Base-by-base conservation (phyloP, 2,888 invertebrate genomes). In the Hybos culiciformis region DNA sequence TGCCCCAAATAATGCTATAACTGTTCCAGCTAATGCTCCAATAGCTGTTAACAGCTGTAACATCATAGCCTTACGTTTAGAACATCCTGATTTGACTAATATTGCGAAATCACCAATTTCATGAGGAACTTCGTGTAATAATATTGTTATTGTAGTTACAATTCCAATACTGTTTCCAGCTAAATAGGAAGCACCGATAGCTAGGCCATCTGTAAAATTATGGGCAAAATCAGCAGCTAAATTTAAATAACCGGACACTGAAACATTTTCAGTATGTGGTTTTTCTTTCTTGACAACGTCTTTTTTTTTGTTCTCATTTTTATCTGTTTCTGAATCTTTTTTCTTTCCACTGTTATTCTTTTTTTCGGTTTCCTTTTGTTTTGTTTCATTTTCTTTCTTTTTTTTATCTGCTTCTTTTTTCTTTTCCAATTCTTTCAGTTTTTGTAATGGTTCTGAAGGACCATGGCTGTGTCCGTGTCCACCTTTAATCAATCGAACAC, bases 71-170 rank as follows among this genome's bases (percentile, higher is more conserved):
- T 93, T 93, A 59, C 73, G 80, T 53, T 87, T 79, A 8, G 85
- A 83, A 60, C 93, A 96, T 19, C 98, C 98, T 37, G 96, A 94
- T 66, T 97, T 94, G 44, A 98, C 81, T 43, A 98, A 76, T 63
- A 99, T 97, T 12, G 98, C 98, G 72, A 94, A 99, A 66, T 98
- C 98, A 31, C 98, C 98, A 60, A 98, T 96, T 70, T 98, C 98
- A 71, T 99, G 98, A 26, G 98, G 98, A 49, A 98, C 87, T 73
- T 99, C 98, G 66, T 99, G 98, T 37, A 99, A 69, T 41, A 99
- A 72, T 57, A 99, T 96, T 3, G 96, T 96, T 29, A 94, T 69
- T 20, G 97, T 97, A 14, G 98, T 98, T 12, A 96, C 74, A 42
- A 84, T 73, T 21, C 91, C 91, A 56, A 90, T 75, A 53, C 74